phyloP scores from a whole-genome alignment of 2,113 vertebrate genomes.

The Lichenostomus cassidix region DNA sequence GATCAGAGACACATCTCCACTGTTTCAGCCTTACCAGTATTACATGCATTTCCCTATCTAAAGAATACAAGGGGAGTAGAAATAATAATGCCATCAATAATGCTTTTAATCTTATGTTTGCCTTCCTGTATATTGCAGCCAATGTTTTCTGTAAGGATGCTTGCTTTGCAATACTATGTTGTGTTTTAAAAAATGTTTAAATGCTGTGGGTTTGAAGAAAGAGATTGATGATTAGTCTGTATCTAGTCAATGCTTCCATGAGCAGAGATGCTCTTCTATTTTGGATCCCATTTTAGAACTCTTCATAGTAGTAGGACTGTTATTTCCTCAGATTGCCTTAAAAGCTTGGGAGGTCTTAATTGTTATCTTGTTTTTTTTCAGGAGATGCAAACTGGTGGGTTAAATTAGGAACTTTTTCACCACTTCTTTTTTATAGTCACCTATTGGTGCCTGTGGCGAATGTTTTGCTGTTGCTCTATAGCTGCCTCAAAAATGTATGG shows the following conservation, averaged over 20 bases:
- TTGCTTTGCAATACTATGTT: neutral
- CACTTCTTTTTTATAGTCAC: neutral
- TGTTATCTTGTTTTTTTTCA: neutral
- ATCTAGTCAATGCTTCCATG: neutral
- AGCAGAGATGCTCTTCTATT: neutral
- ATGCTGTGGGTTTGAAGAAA: neutral
- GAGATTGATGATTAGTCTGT: neutral
- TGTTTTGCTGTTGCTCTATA: neutral
- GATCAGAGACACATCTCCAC: neutral
- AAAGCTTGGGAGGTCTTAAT: neutral
- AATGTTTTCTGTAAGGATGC: neutral
- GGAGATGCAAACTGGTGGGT: neutral
- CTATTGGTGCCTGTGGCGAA: fast-evolving
- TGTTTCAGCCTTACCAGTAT: neutral
- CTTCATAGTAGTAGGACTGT: neutral
- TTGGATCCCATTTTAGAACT: neutral
- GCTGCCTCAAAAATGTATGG: neutral
- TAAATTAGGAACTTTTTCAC: neutral
- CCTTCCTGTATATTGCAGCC: neutral
- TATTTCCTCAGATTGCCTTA: neutral
- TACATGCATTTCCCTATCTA: neutral
- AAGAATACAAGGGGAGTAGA: neutral
- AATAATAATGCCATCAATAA: neutral
- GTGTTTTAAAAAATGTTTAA: neutral
- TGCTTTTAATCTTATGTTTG: neutral